Evolutionary conservation across 2,797 vertebrate species (phyloP), one percentile per base, ranked within the genome.

Genomic region (Galaxias olidus): DNA sequence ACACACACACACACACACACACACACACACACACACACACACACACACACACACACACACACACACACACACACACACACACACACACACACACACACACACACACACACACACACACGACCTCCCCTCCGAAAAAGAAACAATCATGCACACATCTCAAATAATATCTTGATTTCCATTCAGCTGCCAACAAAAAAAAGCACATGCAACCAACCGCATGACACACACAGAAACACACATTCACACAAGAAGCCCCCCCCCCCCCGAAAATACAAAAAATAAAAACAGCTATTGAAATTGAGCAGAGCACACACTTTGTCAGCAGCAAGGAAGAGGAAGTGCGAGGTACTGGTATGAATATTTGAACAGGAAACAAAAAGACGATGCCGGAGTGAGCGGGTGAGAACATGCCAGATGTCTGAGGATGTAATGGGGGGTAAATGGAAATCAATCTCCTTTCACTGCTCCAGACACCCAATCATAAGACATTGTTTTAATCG

Each of bases 391-490:
- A 13, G 17, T 42, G 19, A 56, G 59, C 64, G 71, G 73, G 77
- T 69, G 79, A 75, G 77, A 78, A 82, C 81, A 85, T 72, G 90
- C 85, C 94, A 95, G 90, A 93, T 94, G 91, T 91, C 88, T 90
- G 69, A 84, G 83, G 74, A 84, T 91, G 88, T 91, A 92, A 91
- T 84, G 87, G 87, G 72, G 81, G 87, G 82, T 89, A 93, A 93
- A 93, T 86, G 79, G 90, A 93, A 93, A 93, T 90, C 91, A 92
- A 90, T 91, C 86, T 80, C 83, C 77, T 87, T 90, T 91, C 81
- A 89, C 81, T 74, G 80, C 82, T 84, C 71, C 75, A 89, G 83
- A 90, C 72, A 79, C 67, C 86, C 89, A 92, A 92, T 90, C 86
- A 90, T 73, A 90, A 86, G 81, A 81, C 80, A 80, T 88, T 89